phyloP scores from a whole-genome alignment of 1,140 invertebrate genomes.

The Magallana angulata region DNA sequence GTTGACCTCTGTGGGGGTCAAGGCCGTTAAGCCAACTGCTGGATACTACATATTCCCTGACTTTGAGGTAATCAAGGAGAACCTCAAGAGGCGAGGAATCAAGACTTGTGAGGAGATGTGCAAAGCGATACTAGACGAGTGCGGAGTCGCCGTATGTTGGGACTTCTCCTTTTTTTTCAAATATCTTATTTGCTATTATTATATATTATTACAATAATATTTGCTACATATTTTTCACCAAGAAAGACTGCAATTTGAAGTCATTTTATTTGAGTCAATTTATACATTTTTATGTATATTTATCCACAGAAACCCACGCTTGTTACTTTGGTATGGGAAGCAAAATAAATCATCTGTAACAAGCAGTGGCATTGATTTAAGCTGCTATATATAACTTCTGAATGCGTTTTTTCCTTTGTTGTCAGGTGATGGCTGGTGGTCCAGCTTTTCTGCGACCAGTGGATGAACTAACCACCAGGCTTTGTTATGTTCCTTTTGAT shows the following conservation, averaged over 20 bases:
- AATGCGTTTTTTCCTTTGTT: not conserved
- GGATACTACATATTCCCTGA: constrained; percentile 77
- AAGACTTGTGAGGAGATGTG: constrained; percentile 72
- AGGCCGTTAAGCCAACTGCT: constrained; percentile 63
- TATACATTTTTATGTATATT: too few species aligned
- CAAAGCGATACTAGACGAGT: constrained; percentile 67
- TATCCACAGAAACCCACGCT: too few species aligned
- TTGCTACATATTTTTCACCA: too few species aligned
- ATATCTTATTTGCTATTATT: too few species aligned
- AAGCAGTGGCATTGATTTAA: too few species aligned
- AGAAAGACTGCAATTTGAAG: too few species aligned
- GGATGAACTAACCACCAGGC: constrained; percentile 73
- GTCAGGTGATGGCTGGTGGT: constrained; percentile 75
- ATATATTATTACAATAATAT: too few species aligned
- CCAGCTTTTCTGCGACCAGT: constrained; percentile 73
- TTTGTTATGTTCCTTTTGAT: constrained; percentile 78
- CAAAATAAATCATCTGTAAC: too few species aligned
- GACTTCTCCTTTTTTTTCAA: not conserved
- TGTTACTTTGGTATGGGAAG: too few species aligned
- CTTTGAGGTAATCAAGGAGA: constrained; percentile 69
- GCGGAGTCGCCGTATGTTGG: constrained; percentile 69
- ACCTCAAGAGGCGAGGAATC: constrained; percentile 66
- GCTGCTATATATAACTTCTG: too few species aligned
- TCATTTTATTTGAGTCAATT: too few species aligned
- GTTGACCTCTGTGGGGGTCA: constrained; percentile 72